Percentiles rank a stretch among this genome's conserved stretches.
These are phyloP conservation scores for Drosophila eohydei DNA, from an alignment of 2,888 invertebrate genomes.

Conservation along the genomic window DNA sequence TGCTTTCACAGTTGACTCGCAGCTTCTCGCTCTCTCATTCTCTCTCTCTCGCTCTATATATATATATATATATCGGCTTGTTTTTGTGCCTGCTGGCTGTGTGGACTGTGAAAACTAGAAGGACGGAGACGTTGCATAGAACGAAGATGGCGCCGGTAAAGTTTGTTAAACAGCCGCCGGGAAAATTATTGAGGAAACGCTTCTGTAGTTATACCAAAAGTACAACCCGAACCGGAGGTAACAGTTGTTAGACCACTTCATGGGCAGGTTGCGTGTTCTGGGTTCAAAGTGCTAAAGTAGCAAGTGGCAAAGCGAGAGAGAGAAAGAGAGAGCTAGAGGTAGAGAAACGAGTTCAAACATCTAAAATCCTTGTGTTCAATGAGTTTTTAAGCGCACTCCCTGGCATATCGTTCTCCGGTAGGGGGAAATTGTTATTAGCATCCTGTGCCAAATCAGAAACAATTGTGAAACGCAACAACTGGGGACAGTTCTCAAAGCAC, in stretches of 20 bases:
- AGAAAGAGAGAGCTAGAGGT: background rate
- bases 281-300: slow-evolving; percentile 30
- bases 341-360: slow-evolving; percentile 1
- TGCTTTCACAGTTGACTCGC: slow-evolving; percentile 10
- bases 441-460: slow-evolving; percentile 54
- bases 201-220: slow-evolving; percentile 29
- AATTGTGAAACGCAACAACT: slow-evolving; percentile 51
- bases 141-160: slow-evolving; percentile 38
- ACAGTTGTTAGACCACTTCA: slow-evolving; percentile 42
- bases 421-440: slow-evolving; percentile 50
- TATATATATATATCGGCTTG: slow-evolving; percentile 8
- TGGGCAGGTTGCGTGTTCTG: slow-evolving; percentile 19
- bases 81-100: slow-evolving; percentile 31
- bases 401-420: slow-evolving; percentile 23
- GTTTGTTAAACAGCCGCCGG: slow-evolving; percentile 61
- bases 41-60: background rate
- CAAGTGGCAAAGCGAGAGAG: slow-evolving; percentile 16
- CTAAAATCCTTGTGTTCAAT: slow-evolving; percentile 35
- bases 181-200: slow-evolving; percentile 59
- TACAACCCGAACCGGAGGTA: slow-evolving; percentile 34
- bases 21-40: background rate
- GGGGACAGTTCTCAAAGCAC: slow-evolving; percentile 37
- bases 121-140: slow-evolving; percentile 14
- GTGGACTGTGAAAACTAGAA: slow-evolving; percentile 28
- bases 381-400: slow-evolving; percentile 49